phyloP scores from a whole-genome alignment of 1,140 invertebrate genomes.

The Panonychus citri region DNA sequence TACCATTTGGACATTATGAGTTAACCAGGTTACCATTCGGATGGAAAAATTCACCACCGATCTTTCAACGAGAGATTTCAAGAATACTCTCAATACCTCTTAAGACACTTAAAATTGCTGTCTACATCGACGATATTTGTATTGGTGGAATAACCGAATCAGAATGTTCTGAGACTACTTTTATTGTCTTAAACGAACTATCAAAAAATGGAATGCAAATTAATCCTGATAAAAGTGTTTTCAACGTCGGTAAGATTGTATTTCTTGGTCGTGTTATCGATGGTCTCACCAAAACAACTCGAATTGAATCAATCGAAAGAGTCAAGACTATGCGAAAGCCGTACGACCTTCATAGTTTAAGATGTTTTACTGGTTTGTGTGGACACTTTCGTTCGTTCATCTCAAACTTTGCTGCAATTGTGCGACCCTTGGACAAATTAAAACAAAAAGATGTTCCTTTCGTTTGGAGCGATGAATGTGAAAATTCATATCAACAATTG shows the following conservation, averaged over 20 bases:
- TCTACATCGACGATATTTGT: neutral
- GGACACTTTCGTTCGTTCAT: conserved; percentile 10
- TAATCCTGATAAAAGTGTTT: neutral
- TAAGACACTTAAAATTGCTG: neutral
- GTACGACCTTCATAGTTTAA: neutral
- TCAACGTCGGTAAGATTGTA: neutral
- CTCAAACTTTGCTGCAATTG: conserved; percentile 17
- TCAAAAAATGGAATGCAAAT: neutral
- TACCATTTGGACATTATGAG: neutral
- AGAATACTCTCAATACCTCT: neutral
- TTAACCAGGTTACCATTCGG: neutral
- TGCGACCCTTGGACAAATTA: conserved; percentile 6
- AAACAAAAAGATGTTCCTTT: neutral
- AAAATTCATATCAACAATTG: neutral
- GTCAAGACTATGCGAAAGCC: neutral
- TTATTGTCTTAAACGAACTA: neutral
- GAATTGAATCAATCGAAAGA: neutral
- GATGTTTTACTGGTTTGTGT: neutral
- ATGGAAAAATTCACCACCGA: neutral
- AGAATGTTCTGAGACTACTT: neutral
- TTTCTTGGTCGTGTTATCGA: neutral
- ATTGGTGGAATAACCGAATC: neutral
- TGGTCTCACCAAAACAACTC: neutral
- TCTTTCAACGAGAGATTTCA: neutral
- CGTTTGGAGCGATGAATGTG: neutral